Evolutionary conservation across 2,888 invertebrate genomes (phyloP).

Genomic region (Drosophila infuscata): DNA sequence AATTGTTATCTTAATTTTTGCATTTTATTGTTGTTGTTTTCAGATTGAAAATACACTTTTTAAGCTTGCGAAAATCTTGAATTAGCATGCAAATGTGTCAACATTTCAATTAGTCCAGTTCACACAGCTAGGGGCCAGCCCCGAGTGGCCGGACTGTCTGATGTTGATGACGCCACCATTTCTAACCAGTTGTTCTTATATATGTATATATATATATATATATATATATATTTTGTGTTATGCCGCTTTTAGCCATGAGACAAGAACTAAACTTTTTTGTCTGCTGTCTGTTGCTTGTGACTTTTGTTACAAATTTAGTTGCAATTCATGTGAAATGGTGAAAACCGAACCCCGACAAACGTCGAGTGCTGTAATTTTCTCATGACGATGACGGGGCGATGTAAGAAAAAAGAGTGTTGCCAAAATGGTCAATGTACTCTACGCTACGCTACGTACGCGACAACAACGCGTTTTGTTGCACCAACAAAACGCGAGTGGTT

Average conservation of each 20-base stretch:
- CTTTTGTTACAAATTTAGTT: constrained; percentile 75
- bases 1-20: background rate
- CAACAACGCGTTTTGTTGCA: constrained; percentile 3
- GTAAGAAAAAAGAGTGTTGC: constrained; percentile 58
- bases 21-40: background rate
- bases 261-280: constrained; percentile 35
- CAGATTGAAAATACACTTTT: background rate
- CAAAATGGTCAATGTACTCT: constrained; percentile 77
- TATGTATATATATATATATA: background rate
- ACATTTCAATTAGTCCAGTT: constrained; percentile 16
- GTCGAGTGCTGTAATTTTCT: constrained; percentile 74
- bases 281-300: constrained; percentile 24
- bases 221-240: background rate
- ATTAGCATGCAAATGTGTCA: background rate
- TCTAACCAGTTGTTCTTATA: constrained; percentile 44
- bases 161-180: constrained; percentile 45
- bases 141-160: constrained; percentile 31
- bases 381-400: constrained; percentile 46
- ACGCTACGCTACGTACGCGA: background rate
- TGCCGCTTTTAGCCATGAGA: constrained; percentile 18
- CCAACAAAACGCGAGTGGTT: constrained; percentile 59
- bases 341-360: constrained; percentile 27
- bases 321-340: constrained; percentile 73
- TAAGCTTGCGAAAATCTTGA: background rate
- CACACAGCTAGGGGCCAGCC: constrained; percentile 20